A percentile compares a stretch with the other conserved stretches of the same genome.
These are phyloP conservation scores for Cephus pygmeus DNA, from an alignment of 2,888 invertebrate species.

Conservation along the genomic window DNA sequence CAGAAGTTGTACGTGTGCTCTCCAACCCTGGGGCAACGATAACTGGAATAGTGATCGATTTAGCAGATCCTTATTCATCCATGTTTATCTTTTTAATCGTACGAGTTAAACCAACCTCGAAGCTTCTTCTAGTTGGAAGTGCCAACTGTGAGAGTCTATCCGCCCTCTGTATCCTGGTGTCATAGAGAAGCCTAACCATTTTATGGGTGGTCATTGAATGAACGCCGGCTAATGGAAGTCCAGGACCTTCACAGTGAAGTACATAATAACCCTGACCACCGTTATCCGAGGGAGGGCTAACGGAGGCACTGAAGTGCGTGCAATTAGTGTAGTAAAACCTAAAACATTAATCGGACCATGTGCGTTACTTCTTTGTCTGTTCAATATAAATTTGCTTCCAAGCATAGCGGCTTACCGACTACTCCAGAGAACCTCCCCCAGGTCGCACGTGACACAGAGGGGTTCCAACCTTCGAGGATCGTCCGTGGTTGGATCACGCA, in stretches of 20 bases:
- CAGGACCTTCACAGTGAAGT: constrained; percentile 92
- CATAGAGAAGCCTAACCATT: constrained; percentile 82
- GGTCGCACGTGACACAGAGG: constrained; percentile 88
- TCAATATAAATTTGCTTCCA: not conserved
- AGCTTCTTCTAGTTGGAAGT: constrained; percentile 83
- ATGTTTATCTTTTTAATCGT: not conserved
- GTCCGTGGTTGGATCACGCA: constrained; percentile 80
- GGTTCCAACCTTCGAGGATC: constrained; percentile 78
- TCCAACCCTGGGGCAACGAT: constrained; percentile 84
- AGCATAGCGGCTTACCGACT: constrained; percentile 69
- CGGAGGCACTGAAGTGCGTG: constrained; percentile 84
- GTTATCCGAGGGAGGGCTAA: constrained; percentile 65
- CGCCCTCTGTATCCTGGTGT: constrained; percentile 73
- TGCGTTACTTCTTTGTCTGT: no score
- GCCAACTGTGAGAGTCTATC: constrained; percentile 81
- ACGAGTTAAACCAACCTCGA: constrained; percentile 70
- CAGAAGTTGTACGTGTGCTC: constrained; percentile 88
- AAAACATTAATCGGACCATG: not conserved
- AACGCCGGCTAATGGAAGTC: constrained; percentile 85
- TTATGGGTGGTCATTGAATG: constrained; percentile 82
- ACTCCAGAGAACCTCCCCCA: constrained; percentile 80
- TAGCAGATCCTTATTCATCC: not conserved
- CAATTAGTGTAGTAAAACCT: constrained; percentile 82
- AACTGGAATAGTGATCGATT: constrained; percentile 60
- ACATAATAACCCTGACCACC: constrained; percentile 72